Evolutionary conservation across 1,140 invertebrate species (phyloP), one percentile per base, ranked within the genome.

Genomic region (Leguminivora glycinivorella): DNA sequence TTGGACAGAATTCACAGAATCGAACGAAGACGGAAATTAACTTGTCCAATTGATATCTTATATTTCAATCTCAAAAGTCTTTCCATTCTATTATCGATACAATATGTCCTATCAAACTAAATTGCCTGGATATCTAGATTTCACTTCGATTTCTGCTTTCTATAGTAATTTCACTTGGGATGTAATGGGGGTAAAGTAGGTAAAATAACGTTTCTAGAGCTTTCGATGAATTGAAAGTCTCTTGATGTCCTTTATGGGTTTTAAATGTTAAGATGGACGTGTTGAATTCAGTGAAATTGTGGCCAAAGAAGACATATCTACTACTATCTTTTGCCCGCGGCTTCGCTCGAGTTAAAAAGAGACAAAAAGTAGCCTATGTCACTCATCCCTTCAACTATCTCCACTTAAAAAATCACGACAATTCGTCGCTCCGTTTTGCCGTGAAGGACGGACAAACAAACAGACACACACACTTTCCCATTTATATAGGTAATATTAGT

Each of bases 61-160:
- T 17, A n/a, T 6, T 43, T 17, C 40, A 43, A 43, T 43, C n/a
- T n/a, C 1, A 43, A 43, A n/a, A 43, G 10, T 12, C 10, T 38
- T 38, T 43, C n/a, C 14, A 22, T 52, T 52, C 47, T 5, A 19
- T 52, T 10, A 43, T 22, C 17, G 47, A 52, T 43, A 43, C n/a
- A 19, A 52, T 10, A 19, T 52, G n/a, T 22, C 7, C 19, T 52
- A 52, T 52, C 47, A 52, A 52, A 22, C 19, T 52, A 3, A 52
- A 52, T 52, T 52, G 22, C 19, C 7, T 52, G 47, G 47, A 52
- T 22, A 22, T 52, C 47, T 52, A 22, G 47, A 52, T 52, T 52
- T 52, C 47, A 43, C 40, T 52, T 19, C 22, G 47, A 22, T 19
- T 52, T 52, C 43, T 22, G 47, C 47, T 52, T 52, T 52, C 47